A percentile compares a stretch with the other conserved stretches of the same genome.
phyloP scores from a whole-genome alignment of 2,888 invertebrate species.

The Conchocele bisecta region DNA sequence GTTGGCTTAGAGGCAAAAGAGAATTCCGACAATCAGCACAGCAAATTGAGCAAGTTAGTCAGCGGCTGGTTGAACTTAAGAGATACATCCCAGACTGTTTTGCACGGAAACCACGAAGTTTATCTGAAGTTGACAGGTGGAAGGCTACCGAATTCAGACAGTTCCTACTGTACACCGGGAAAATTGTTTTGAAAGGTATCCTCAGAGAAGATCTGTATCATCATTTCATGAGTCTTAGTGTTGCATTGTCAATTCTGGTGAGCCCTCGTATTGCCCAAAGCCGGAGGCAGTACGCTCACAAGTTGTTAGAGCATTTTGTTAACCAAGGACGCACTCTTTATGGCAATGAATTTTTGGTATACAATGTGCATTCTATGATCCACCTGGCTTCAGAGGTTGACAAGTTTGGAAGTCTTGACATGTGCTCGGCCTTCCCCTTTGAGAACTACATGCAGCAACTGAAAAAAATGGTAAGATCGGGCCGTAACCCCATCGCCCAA shows the following conservation, averaged over 20 bases:
- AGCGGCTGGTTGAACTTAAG: not conserved
- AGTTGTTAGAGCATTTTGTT: slow-evolving; percentile 65
- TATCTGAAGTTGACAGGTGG: slow-evolving; percentile 57
- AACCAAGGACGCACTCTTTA: slow-evolving; percentile 24
- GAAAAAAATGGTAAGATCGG: slow-evolving; percentile 14
- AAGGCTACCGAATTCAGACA: slow-evolving; percentile 68
- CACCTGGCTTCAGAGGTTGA: slow-evolving; percentile 19
- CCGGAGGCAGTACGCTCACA: slow-evolving; percentile 20
- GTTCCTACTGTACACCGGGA: not conserved
- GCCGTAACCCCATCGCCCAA: slow-evolving; percentile 3
- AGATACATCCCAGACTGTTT: not conserved
- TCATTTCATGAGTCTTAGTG: slow-evolving; percentile 16
- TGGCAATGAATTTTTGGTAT: not conserved
- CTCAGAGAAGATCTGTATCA: not conserved
- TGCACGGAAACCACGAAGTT: slow-evolving; percentile 7
- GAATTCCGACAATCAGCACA: not conserved
- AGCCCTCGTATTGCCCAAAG: slow-evolving; percentile 13
- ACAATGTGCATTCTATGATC: slow-evolving; percentile 17
- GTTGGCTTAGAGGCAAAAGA: slow-evolving; percentile 2
- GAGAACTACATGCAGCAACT: slow-evolving; percentile 35
- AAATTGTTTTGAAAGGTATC: slow-evolving; percentile 15
- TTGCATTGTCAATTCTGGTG: slow-evolving; percentile 23
- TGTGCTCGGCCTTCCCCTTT: slow-evolving; percentile 28
- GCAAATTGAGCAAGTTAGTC: slow-evolving; percentile 3
- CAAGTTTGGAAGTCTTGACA: slow-evolving; percentile 17